A percentile compares a stretch with the other conserved stretches of the same genome.
These are phyloP conservation scores for Dolichopus griseipennis DNA, from an alignment of 2,888 invertebrate species.

Conservation along the genomic window DNA sequence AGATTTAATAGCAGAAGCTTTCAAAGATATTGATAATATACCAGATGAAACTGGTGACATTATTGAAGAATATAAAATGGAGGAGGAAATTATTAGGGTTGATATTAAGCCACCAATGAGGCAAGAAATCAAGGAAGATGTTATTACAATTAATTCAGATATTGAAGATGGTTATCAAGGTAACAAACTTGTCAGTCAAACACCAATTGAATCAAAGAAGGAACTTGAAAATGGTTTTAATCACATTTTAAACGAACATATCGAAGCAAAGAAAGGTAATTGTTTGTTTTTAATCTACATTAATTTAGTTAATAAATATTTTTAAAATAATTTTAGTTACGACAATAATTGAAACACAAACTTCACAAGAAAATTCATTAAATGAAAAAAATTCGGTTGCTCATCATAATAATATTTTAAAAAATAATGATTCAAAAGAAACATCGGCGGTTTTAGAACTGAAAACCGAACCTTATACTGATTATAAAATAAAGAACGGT, in stretches of 20 bases:
- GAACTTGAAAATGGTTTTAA: neutral
- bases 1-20: neutral
- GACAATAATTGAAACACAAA: too few species aligned
- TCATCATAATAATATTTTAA: too few species aligned
- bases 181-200: constrained; percentile 8
- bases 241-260: neutral
- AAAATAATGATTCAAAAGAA: too few species aligned
- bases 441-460: too few species aligned
- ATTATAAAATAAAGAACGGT: too few species aligned
- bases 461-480: too few species aligned
- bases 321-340: too few species aligned
- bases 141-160: constrained; percentile 24
- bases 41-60: constrained; percentile 18
- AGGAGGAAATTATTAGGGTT: constrained; percentile 13
- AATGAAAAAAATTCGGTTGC: too few species aligned
- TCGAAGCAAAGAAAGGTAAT: neutral
- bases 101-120: constrained; percentile 14
- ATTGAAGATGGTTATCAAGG: constrained; percentile 29
- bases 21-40: neutral
- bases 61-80: constrained; percentile 14
- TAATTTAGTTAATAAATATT: too few species aligned
- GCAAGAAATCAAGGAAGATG: neutral
- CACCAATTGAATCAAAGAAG: neutral
- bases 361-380: too few species aligned
- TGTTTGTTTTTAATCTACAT: too few species aligned